phyloP scores from a whole-genome alignment of 2,797 vertebrate species.

The Acanthurus lineatus region DNA sequence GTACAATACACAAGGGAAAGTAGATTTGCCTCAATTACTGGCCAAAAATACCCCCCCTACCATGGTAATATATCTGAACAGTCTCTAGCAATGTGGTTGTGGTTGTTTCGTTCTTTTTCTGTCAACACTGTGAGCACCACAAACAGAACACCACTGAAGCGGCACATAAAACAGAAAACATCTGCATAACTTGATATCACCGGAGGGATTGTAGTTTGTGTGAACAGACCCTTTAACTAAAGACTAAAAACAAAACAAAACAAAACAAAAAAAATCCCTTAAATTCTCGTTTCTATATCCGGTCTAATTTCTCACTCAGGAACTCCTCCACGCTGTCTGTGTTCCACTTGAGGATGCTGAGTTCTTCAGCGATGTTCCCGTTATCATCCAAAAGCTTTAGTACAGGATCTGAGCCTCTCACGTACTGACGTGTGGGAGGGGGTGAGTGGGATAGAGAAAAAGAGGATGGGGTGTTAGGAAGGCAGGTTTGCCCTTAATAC shows the following conservation, averaged over 20 bases:
- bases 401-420: constrained; percentile 97
- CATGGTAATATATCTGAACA: no score
- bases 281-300: constrained; percentile 84
- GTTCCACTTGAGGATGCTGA: constrained; percentile 99
- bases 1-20: no score
- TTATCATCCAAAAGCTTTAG: constrained; percentile 97
- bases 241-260: constrained; percentile 15
- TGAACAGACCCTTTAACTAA: constrained; percentile 21
- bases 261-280: constrained; percentile 9
- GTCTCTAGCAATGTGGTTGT: no score
- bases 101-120: background rate
- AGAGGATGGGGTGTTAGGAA: constrained; percentile 27
- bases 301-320: constrained; percentile 95
- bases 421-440: constrained; percentile 86
- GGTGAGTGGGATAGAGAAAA: constrained; percentile 3
- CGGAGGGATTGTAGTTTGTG: constrained; percentile 14
- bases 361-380: constrained; percentile 98
- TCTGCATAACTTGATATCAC: constrained; percentile 9
- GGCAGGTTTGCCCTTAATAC: constrained; percentile 4
- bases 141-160: constrained; percentile 7
- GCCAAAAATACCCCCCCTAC: no score
- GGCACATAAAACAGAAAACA: background rate
- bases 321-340: constrained; percentile 99
- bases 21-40: no score
- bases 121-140: background rate